Percentiles rank a stretch among this genome's conserved stretches.
These are phyloP conservation scores for Notolepis coatsorum DNA, from an alignment of 2,797 vertebrate species.

Conservation along the genomic window DNA sequence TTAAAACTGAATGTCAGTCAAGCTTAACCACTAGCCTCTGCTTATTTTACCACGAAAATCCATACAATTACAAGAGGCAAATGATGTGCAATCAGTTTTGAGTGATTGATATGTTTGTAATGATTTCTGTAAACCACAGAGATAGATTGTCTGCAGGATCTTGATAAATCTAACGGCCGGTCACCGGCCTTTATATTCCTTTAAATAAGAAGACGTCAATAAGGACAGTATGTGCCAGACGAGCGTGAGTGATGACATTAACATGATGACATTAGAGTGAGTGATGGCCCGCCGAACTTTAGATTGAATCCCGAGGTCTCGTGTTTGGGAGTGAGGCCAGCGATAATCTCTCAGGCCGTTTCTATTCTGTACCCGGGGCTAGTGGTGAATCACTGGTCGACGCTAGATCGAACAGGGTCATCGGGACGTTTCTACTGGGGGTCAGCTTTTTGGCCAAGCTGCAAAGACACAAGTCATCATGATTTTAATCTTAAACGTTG, in stretches of 20 bases:
- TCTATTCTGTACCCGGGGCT: constrained; percentile 43
- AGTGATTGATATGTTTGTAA: constrained; percentile 18
- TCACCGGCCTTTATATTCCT: constrained; percentile 52
- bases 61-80: neutral
- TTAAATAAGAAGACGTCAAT: constrained; percentile 56
- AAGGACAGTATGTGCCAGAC: constrained; percentile 44
- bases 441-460: too few species aligned
- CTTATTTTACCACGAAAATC: neutral
- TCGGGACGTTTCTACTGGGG: too few species aligned
- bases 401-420: too few species aligned
- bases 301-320: constrained; percentile 64
- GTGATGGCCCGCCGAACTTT: constrained; percentile 62
- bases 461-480: too few species aligned
- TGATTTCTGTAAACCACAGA: constrained; percentile 14
- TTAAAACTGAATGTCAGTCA: too few species aligned
- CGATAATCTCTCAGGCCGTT: constrained; percentile 54
- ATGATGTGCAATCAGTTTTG: neutral
- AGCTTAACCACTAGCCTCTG: too few species aligned
- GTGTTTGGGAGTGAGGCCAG: constrained; percentile 56
- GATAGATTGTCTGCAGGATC: constrained; percentile 35
- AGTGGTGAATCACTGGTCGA: too few species aligned
- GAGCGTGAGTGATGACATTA: constrained; percentile 63
- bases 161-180: constrained; percentile 48
- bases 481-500: too few species aligned
- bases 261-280: constrained; percentile 68